Conservation (phyloP, 2,888 invertebrate genomes). For the Pyralis farinalis region DNA sequence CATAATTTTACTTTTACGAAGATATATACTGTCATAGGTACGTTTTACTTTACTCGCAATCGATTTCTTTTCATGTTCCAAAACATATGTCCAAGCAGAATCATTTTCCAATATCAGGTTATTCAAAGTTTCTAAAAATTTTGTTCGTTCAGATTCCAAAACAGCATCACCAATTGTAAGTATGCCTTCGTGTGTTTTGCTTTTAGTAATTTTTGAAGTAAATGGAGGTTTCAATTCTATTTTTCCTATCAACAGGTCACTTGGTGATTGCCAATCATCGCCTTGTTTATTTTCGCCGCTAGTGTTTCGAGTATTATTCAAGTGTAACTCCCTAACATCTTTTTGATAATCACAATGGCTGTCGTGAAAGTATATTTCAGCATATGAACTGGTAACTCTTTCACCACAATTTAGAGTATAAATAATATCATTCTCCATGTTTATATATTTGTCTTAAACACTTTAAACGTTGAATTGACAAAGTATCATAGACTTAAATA, state of each 20-base stretch:
- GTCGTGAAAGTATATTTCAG: conserved; percentile 56
- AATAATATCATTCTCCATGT: conserved; percentile 19
- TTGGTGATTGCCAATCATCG: conserved; percentile 61
- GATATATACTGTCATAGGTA: conserved; percentile 46
- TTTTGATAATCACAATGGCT: conserved; percentile 30
- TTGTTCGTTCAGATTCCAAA: conserved; percentile 39
- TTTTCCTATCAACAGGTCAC: conserved; percentile 58
- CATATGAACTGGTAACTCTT: conserved; percentile 54
- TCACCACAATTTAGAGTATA: conserved; percentile 34
- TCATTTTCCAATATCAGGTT: conserved; percentile 50
- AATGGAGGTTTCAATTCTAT: conserved; percentile 61
- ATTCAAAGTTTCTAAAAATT: conserved; percentile 37
- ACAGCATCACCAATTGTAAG: conserved; percentile 54
- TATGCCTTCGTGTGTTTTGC: conserved; percentile 64
- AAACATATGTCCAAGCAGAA: conserved; percentile 52
- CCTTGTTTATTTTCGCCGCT: conserved; percentile 9
- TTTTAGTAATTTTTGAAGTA: conserved; percentile 67
- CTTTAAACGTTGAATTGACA: neutral
- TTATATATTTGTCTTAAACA: neutral
- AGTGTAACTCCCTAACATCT: conserved; percentile 11
- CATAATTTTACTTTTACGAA: conserved; percentile 51
- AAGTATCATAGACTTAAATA: neutral
- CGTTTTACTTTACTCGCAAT: conserved; percentile 43
- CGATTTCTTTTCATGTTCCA: conserved; percentile 42
- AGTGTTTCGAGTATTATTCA: conserved; percentile 6